Base-by-base conservation (phyloP, 2,113 vertebrate species). In the Numenius arquata region DNA sequence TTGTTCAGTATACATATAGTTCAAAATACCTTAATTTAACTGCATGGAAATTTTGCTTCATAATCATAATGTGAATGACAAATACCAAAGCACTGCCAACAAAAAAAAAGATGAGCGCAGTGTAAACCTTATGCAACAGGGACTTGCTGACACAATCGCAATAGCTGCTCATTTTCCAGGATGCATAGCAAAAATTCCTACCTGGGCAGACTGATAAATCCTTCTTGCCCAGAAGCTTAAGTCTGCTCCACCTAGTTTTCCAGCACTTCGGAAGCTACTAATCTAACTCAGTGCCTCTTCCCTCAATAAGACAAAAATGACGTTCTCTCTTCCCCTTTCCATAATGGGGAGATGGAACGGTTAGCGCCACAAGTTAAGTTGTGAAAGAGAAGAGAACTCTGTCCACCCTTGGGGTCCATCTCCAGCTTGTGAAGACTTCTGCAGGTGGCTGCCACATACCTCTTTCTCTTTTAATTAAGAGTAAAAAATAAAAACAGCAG, bases 331-430 rank as follows among this genome's bases (percentile, higher is more conserved):
- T 66, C 20, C 41, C 47, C 30, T 30, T 66, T 62, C 62, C 15
- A 7, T 11, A 38, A 32, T 0, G 25, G 32, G 32, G 52, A 65
- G 45, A 43, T 19, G 27, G 21, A 80, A 85, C 0, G 0, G 47
- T 48, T 16, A 72, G 41, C 1, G 1, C 29, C 18, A 29, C 40
- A 13, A 0, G 3, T 40, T 34, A 53, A 13, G 38, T 11, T 41
- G 10, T 61, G 12, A 75, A 63, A 72, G 41, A 63, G 41, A 68
- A 53, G 62, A 48, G n/a, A 65, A 34, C n/a, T 85, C n/a, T 70
- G 59, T 40, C 55, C 66, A 52, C 11, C 20, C 34, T 16, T 71
- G 74, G 66, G 30, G 20, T 58, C 70, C 45, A 52, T 9, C 40
- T 80, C 56, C 70, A 80, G 56, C 70, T 50, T 71, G 50, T 38